Percentiles rank a stretch among this genome's conserved stretches.
Evolutionary conservation across 2,113 vertebrate species (phyloP).

Genomic region (Syngnathus floridae): DNA sequence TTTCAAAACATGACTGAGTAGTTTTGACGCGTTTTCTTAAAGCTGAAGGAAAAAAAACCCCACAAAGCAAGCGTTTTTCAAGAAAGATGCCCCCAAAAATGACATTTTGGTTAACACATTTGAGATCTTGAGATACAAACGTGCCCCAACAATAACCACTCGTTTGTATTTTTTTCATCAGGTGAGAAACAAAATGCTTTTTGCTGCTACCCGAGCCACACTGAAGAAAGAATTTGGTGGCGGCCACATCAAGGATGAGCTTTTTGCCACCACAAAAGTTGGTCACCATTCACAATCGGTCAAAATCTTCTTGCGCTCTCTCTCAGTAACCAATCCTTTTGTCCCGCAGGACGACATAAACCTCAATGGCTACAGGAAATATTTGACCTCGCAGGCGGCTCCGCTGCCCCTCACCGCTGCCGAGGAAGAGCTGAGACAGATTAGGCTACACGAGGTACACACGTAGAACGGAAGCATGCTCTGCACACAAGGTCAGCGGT

Average conservation of each 20-base stretch:
- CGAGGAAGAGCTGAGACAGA: constrained; percentile 91
- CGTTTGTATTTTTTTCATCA: constrained; percentile 41
- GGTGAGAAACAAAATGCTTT: constrained; percentile 97
- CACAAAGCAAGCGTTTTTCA: neutral
- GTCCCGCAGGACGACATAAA: constrained; percentile 84
- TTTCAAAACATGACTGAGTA: constrained; percentile 17
- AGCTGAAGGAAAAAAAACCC: neutral
- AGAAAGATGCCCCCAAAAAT: too few species aligned
- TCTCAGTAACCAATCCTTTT: neutral
- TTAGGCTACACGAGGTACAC: constrained; percentile 89
- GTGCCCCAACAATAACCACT: neutral
- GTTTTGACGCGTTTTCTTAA: neutral
- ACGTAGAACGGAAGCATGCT: neutral
- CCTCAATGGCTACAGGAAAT: constrained; percentile 84
- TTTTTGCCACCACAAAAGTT: constrained; percentile 89
- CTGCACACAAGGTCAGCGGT: constrained; percentile 40
- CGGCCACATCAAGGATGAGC: constrained; percentile 92
- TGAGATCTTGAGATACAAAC: too few species aligned
- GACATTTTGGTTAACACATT: too few species aligned
- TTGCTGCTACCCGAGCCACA: constrained; percentile 91
- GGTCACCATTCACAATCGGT: constrained; percentile 1
- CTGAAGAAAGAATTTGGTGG: constrained; percentile 97
- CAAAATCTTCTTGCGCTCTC: neutral
- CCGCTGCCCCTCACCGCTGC: constrained; percentile 91
- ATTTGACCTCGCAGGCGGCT: constrained; percentile 78